Conservation (phyloP, 2,888 invertebrate genomes). For the Eledona agricola region DNA sequence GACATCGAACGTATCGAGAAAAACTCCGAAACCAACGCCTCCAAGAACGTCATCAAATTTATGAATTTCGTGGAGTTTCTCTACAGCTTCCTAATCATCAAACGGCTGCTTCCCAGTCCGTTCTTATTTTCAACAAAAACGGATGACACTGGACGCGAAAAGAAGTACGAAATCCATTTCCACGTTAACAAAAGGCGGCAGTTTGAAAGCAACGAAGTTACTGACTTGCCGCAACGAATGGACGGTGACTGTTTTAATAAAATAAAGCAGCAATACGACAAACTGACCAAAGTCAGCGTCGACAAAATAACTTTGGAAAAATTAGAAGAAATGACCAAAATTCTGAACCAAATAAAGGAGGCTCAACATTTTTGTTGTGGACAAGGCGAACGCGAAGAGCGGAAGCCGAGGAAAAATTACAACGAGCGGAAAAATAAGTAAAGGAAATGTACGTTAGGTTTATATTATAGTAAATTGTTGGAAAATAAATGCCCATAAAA, state of each 20-base stretch:
- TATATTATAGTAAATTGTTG: too few relatives aligned
- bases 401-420: not conserved
- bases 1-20: constrained; percentile 29
- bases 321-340: constrained; percentile 6
- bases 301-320: constrained; percentile 12
- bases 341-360: constrained; percentile 1
- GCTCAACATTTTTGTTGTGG: not conserved
- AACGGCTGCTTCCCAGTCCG: not conserved
- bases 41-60: constrained; percentile 20
- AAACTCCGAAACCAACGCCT: constrained; percentile 26
- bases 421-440: too few relatives aligned
- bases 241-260: constrained; percentile 22
- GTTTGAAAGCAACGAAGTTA: constrained; percentile 6
- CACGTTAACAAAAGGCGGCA: constrained; percentile 18
- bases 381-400: not conserved
- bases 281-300: not conserved
- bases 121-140: constrained; percentile 8
- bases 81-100: constrained; percentile 4
- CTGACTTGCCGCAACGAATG: constrained; percentile 13
- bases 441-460: too few relatives aligned
- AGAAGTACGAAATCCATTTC: constrained; percentile 12
- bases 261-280: constrained; percentile 12
- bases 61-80: constrained; percentile 16
- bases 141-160: not conserved
- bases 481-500: too few relatives aligned